phyloP scores from a whole-genome alignment of 2,113 vertebrate genomes.

The Chaetura pelagica region DNA sequence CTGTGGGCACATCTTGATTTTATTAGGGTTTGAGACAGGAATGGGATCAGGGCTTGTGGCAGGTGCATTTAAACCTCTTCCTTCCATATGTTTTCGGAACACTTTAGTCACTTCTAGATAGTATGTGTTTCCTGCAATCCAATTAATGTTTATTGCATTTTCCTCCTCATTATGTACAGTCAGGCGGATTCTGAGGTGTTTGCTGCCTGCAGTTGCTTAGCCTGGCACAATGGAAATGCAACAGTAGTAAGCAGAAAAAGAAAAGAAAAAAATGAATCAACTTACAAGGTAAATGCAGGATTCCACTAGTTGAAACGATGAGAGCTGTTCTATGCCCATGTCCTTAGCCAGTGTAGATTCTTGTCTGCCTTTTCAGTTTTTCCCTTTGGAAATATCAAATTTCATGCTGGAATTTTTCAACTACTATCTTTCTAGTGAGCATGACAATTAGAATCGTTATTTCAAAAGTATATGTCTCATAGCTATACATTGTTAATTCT shows the following conservation, averaged over 20 bases:
- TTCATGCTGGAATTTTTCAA: not conserved
- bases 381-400: not conserved
- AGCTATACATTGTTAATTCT: not conserved
- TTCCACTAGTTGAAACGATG: not conserved
- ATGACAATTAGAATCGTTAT: not conserved
- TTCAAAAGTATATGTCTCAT: not conserved
- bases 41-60: not conserved
- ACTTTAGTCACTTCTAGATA: not conserved
- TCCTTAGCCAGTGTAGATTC: not conserved
- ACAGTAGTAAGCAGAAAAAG: not conserved
- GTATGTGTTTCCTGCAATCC: not conserved
- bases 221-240: not conserved
- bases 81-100: not conserved
- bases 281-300: not conserved
- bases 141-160: not conserved
- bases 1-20: not conserved
- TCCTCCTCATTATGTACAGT: not conserved
- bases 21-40: not conserved
- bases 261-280: not conserved
- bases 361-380: not conserved
- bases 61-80: not conserved
- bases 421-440: not conserved
- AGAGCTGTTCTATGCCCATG: not conserved
- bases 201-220: not conserved
- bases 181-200: not conserved